Base-by-base conservation (phyloP, 1,140 invertebrate genomes). In the Megalopta genalis region DNA sequence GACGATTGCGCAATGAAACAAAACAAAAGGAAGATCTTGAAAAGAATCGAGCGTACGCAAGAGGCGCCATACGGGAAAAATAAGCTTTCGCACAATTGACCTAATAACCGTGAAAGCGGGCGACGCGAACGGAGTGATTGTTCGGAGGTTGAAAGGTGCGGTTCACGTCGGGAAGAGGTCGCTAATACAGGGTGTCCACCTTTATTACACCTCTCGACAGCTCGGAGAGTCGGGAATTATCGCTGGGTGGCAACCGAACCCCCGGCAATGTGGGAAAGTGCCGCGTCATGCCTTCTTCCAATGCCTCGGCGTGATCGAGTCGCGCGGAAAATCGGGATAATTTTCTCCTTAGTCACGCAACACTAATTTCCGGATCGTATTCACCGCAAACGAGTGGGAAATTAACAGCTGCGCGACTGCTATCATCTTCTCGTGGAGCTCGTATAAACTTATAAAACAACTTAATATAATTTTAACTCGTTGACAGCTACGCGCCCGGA, bases 71-170 rank as follows among this genome's bases (percentile, higher is more conserved):
- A 16, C 8, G 42, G 81, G 75, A 83, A 52, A 52, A 75, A 84
- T 77, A 12, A 73, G 69, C 83, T 81, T 81, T 85, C 82, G 77
- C 70, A 74, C 77, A 74, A 79, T 79, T 74, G 80, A 85, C 78
- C 69, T 84, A 73, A 85, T 84, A 85, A 84, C 83, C 83, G 75
- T 70, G 80, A 85, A 79, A 82, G 79, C 70, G 80, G 70, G 57
- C 66, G 63, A 63, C 46, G 54, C 72, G 65, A 57, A 63, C 71
- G 59, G 64, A 76, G 77, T 70, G 68, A 85, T 85, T 63, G 75
- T 42, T 70, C 57, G 23, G 62, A 57, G 67, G 70, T 42, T 23
- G 25, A 63, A 72, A 72, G 80, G 70, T 37, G 57, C 27, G 82
- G 78, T 70, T 54, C 63, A 59, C 42, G 39, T 74, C 77, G 66